Conservation (phyloP, 2,888 invertebrate species). For the Alsophila aescularia region DNA sequence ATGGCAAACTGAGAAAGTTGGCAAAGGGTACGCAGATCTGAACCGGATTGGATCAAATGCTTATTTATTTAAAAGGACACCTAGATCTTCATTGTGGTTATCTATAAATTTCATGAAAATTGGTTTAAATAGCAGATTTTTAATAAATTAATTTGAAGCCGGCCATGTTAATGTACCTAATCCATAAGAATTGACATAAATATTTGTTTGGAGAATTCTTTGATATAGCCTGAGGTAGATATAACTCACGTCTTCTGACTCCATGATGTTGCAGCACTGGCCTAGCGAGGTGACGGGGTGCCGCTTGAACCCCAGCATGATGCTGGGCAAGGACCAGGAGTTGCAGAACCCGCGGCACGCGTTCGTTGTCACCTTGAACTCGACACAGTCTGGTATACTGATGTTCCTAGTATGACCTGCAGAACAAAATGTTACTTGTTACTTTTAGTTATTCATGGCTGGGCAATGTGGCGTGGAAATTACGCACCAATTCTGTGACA, state of each 20-base stretch:
- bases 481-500: constrained; percentile 91
- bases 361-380: constrained; percentile 93
- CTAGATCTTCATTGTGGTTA: too few species aligned
- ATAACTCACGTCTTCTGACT: constrained; percentile 89
- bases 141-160: too few species aligned
- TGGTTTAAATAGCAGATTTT: too few species aligned
- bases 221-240: too few species aligned
- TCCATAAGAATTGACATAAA: too few species aligned
- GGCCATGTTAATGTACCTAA: too few species aligned
- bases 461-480: not conserved
- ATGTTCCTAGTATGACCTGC: constrained; percentile 91
- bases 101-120: too few species aligned
- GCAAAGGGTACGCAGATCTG: too few species aligned
- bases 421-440: constrained; percentile 21
- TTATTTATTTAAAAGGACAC: too few species aligned
- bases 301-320: constrained; percentile 77
- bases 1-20: too few species aligned
- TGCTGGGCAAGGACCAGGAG: constrained; percentile 93
- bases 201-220: too few species aligned
- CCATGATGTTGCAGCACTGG: constrained; percentile 96
- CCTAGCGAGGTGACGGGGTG: constrained; percentile 91
- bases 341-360: constrained; percentile 95
- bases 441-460: not conserved
- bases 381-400: constrained; percentile 93
- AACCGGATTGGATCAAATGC: too few species aligned